Percentiles rank a stretch among this genome's conserved stretches.
phyloP scores from a whole-genome alignment of 1,140 invertebrate genomes.

The Bombus sylvicola region DNA sequence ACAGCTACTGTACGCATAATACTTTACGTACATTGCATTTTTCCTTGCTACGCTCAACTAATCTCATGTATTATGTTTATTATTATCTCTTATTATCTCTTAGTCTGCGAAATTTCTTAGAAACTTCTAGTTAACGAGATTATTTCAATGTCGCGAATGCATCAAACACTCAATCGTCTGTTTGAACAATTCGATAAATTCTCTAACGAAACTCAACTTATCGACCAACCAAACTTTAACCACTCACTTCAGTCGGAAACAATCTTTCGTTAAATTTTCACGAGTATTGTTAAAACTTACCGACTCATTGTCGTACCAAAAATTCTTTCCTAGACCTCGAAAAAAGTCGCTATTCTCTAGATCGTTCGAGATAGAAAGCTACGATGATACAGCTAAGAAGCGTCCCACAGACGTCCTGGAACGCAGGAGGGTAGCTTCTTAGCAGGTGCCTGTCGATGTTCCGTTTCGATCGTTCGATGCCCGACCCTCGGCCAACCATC shows the following conservation, averaged over 20 bases:
- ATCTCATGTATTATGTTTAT: neutral
- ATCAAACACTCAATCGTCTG: neutral
- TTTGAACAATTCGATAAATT: neutral
- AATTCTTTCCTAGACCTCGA: neutral
- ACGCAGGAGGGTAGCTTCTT: constrained; percentile 53
- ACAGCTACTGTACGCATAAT: neutral
- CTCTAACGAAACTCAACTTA: too few relatives aligned
- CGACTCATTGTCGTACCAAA: neutral
- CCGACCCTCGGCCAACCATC: constrained; percentile 40
- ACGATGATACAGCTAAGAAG: neutral
- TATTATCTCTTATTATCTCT: too few relatives aligned
- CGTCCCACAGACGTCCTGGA: constrained; percentile 46
- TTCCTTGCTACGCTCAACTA: too few relatives aligned
- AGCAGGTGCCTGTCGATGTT: constrained; percentile 72
- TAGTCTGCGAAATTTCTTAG: neutral
- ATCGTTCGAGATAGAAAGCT: neutral
- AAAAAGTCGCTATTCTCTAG: neutral
- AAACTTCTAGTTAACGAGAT: neutral
- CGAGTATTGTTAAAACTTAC: neutral
- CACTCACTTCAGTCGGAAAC: too few relatives aligned
- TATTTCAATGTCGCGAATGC: neutral
- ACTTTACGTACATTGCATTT: neutral
- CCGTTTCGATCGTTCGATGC: constrained; percentile 69
- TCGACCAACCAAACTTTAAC: neutral
- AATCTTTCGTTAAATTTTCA: neutral